Conservation (phyloP, 2,888 invertebrate species). For the Tortrix viridana region DNA sequence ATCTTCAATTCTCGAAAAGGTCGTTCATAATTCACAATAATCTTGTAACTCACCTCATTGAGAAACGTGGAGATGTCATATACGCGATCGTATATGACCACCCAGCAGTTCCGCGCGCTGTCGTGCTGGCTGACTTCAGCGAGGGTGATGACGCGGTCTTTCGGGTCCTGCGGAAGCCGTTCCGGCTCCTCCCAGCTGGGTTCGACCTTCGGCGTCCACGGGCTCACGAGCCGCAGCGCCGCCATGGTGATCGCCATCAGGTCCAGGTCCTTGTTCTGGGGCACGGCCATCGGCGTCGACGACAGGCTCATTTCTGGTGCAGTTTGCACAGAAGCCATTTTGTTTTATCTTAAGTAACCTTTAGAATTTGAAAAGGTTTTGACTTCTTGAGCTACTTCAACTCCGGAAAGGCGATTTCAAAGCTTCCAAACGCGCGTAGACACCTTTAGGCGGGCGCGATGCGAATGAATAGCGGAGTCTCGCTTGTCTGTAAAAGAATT, state of each 20-base stretch:
- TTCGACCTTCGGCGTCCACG: conserved; percentile 66
- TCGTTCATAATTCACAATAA: neutral
- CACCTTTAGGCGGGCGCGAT: conserved; percentile 48
- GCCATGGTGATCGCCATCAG: conserved; percentile 78
- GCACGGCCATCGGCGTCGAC: conserved; percentile 59
- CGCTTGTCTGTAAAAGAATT: conserved; percentile 64
- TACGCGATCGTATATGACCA: conserved; percentile 93
- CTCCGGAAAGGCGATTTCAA: neutral
- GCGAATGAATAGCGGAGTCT: conserved; percentile 55
- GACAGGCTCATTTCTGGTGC: conserved; percentile 64
- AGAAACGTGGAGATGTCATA: conserved; percentile 92
- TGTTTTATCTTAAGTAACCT: conserved; percentile 37
- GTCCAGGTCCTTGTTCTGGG: conserved; percentile 68
- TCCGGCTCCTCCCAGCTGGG: conserved; percentile 54
- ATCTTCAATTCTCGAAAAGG: too few species aligned
- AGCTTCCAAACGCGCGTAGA: conserved; percentile 46
- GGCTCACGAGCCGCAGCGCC: conserved; percentile 74
- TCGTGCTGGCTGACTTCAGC: conserved; percentile 92
- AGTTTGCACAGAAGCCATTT: conserved; percentile 74
- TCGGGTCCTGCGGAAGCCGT: conserved; percentile 56
- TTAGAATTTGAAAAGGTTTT: conserved; percentile 13
- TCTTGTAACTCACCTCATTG: conserved; percentile 80
- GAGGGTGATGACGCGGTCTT: conserved; percentile 84
- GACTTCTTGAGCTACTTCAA: neutral
- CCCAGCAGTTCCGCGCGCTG: conserved; percentile 90